These are phyloP conservation scores for Platanista minor DNA, from an alignment of 2,113 vertebrate species.

Conservation along the genomic window DNA sequence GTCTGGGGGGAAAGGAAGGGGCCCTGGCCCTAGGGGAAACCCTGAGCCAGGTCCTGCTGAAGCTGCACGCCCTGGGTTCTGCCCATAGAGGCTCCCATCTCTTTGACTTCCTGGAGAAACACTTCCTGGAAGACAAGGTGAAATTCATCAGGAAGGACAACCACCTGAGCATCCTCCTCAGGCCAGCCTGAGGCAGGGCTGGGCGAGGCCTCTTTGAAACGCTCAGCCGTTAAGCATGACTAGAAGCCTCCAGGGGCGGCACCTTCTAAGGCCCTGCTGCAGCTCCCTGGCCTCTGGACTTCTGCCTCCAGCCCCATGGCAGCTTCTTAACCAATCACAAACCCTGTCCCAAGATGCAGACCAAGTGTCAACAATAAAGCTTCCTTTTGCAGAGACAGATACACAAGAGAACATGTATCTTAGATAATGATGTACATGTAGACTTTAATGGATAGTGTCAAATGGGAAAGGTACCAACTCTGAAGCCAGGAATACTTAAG, in stretches of 20 bases:
- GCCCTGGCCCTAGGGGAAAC: neutral
- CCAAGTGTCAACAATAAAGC: neutral
- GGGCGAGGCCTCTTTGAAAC: neutral
- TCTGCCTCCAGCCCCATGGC: neutral
- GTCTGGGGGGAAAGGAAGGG: neutral
- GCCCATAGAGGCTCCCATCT: neutral
- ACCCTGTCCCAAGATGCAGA: neutral
- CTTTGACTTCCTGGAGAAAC: neutral
- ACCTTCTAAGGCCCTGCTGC: neutral
- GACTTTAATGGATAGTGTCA: neutral
- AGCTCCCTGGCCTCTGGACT: neutral
- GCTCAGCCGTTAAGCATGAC: neutral
- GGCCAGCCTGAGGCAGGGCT: neutral
- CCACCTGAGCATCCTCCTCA: neutral
- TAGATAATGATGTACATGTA: neutral
- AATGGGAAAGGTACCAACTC: neutral
- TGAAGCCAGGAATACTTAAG: neutral
- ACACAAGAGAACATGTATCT: neutral
- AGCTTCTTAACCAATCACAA: neutral
- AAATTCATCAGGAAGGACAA: neutral
- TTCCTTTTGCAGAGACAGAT: neutral
- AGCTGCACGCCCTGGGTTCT: neutral
- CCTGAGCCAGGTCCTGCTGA: neutral
- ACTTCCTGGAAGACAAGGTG: neutral
- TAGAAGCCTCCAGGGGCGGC: too few relatives aligned